Conservation (phyloP, 2,888 invertebrate species). For the Rhorus exstirpatorius region DNA sequence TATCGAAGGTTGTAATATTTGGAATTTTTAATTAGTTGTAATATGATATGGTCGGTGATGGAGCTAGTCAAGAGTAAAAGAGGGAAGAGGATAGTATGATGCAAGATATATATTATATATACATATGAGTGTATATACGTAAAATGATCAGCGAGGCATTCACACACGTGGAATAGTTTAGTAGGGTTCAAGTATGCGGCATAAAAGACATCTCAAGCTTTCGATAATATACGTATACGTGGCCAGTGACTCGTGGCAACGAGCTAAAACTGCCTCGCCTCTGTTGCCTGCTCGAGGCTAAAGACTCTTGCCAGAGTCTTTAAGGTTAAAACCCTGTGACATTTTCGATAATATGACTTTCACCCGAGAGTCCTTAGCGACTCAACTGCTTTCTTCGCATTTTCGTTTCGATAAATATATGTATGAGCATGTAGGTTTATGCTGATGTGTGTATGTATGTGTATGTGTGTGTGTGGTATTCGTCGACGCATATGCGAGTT, state of each 20-base stretch:
- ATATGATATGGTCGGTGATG: background rate
- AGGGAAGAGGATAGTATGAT: background rate
- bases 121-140: too few species aligned
- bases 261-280: slow-evolving; percentile 48
- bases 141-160: slow-evolving; percentile 42
- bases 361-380: slow-evolving; percentile 76
- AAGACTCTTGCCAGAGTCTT: slow-evolving; percentile 74
- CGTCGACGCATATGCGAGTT: slow-evolving; percentile 31
- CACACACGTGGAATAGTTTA: slow-evolving; percentile 50
- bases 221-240: slow-evolving; percentile 21
- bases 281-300: slow-evolving; percentile 61
- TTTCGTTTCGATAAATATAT: slow-evolving; percentile 73
- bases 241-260: slow-evolving; percentile 4
- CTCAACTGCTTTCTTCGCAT: slow-evolving; percentile 82
- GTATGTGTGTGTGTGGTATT: background rate
- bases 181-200: slow-evolving; percentile 38
- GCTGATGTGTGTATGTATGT: background rate
- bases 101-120: too few species aligned
- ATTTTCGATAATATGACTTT: slow-evolving; percentile 84
- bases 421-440: background rate
- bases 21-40: too few species aligned
- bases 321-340: slow-evolving; percentile 84
- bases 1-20: too few species aligned
- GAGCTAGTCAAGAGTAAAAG: background rate
- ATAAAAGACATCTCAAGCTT: slow-evolving; percentile 49